Conservation (phyloP, 2,888 invertebrate genomes). For the Heliconius ismenius region DNA sequence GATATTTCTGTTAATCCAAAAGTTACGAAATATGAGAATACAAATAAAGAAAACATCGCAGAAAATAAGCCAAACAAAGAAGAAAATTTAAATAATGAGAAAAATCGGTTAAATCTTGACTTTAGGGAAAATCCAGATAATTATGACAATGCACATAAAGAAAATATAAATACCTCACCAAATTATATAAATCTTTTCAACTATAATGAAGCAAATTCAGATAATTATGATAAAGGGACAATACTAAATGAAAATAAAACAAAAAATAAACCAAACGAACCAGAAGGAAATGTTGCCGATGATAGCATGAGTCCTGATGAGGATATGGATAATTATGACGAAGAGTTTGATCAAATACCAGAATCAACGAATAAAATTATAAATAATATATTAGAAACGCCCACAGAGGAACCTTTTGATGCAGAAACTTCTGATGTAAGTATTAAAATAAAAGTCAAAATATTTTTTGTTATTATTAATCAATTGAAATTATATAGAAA, state of each 20-base stretch:
- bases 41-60: neutral
- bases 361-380: neutral
- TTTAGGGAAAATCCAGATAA: neutral
- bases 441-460: neutral
- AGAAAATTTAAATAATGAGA: too few species aligned
- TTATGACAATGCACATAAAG: neutral
- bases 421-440: neutral
- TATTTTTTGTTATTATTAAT: neutral
- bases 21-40: neutral
- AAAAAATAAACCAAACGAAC: neutral
- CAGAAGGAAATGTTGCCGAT: neutral
- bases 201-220: too few species aligned
- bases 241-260: neutral
- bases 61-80: neutral
- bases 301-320: neutral
- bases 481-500: too few species aligned
- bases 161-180: neutral
- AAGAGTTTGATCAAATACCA: slow-evolving; percentile 1
- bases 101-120: neutral
- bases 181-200: neutral
- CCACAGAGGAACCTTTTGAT: neutral
- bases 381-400: neutral
- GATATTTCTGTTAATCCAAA: slow-evolving; percentile 11
- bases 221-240: neutral
- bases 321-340: neutral